These are phyloP conservation scores for Mayetiola destructor DNA, from an alignment of 2,888 invertebrate genomes.

Conservation along the genomic window DNA sequence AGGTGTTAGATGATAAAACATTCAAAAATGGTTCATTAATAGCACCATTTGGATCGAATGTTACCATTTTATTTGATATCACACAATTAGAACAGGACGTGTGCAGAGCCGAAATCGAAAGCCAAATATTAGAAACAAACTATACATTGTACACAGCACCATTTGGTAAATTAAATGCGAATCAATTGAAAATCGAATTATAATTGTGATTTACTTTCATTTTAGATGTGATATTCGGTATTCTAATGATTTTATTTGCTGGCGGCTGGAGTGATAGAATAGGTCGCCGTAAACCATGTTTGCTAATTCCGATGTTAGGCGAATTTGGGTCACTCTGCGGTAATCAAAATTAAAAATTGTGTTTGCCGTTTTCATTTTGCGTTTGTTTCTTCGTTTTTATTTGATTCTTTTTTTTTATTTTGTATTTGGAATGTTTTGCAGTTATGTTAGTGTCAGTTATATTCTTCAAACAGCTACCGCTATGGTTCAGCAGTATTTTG, in stretches of 20 bases:
- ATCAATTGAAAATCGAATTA: not conserved
- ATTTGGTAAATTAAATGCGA: constrained; percentile 26
- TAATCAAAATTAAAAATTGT: too few species aligned
- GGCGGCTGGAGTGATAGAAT: constrained; percentile 35
- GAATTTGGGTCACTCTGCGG: constrained; percentile 28
- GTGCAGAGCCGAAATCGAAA: constrained; percentile 33
- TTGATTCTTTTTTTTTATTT: too few species aligned
- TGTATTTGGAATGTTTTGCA: too few species aligned
- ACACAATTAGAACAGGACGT: constrained; percentile 20
- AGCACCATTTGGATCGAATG: not conserved
- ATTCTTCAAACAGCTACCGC: constrained; percentile 26
- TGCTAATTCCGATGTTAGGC: constrained; percentile 31
- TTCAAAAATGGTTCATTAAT: not conserved
- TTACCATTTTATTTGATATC: not conserved
- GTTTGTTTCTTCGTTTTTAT: too few species aligned
- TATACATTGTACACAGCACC: constrained; percentile 32
- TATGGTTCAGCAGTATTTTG: constrained; percentile 32
- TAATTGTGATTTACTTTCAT: not conserved
- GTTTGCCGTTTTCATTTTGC: not conserved
- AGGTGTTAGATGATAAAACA: not conserved
- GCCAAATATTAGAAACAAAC: constrained; percentile 29
- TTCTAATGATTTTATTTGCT: constrained; percentile 32
- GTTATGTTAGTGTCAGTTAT: not conserved
- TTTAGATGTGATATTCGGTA: constrained; percentile 17
- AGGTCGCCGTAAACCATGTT: constrained; percentile 33